A percentile compares a stretch with the other conserved stretches of the same genome.
Conservation (phyloP, 2,888 invertebrate species). For the Caenorhabditis imperialis region DNA sequence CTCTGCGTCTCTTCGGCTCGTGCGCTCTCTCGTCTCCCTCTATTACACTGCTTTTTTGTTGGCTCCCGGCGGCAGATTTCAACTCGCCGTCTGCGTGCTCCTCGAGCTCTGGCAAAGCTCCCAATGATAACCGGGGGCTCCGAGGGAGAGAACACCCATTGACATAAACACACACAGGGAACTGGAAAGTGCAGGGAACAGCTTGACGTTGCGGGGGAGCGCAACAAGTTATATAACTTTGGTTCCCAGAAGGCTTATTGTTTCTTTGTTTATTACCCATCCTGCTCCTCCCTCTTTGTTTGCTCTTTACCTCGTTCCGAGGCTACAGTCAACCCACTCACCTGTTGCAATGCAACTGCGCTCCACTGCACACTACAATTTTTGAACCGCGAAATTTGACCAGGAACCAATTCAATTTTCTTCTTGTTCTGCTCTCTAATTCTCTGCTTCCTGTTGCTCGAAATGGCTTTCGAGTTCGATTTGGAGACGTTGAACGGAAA, state of each 20-base stretch:
- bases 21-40: constrained; percentile 17
- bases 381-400: constrained; percentile 35
- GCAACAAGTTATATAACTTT: too few relatives aligned
- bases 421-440: background rate
- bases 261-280: too few relatives aligned
- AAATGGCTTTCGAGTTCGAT: constrained; percentile 53
- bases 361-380: constrained; percentile 14
- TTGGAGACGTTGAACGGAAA: constrained; percentile 41
- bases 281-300: too few relatives aligned
- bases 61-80: constrained; percentile 48
- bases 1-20: constrained; percentile 40
- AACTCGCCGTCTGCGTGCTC: constrained; percentile 33
- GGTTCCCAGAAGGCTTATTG: too few relatives aligned
- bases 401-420: constrained; percentile 4
- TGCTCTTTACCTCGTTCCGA: too few relatives aligned
- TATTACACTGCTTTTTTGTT: constrained; percentile 51
- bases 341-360: constrained; percentile 20
- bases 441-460: background rate
- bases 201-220: too few relatives aligned
- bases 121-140: constrained; percentile 27
- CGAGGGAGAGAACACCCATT: constrained; percentile 10
- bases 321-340: background rate
- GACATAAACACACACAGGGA: constrained; percentile 22
- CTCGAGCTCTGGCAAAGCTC: constrained; percentile 41
- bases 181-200: constrained; percentile 24